These are phyloP conservation scores for Anas capensis DNA, from an alignment of 2,797 vertebrate genomes.

Conservation along the genomic window DNA sequence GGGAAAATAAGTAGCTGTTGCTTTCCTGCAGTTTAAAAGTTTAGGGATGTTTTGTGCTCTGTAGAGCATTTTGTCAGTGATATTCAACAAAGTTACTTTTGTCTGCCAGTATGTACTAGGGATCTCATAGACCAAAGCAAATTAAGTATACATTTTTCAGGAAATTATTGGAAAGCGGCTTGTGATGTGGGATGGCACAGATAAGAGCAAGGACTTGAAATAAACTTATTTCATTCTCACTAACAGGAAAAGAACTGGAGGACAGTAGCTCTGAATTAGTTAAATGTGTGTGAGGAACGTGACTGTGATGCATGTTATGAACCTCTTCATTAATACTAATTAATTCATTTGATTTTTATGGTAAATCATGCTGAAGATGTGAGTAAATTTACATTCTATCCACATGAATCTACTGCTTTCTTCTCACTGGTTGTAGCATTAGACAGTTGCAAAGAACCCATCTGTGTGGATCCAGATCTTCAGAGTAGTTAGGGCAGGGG, in stretches of 20 bases:
- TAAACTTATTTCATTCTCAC: neutral
- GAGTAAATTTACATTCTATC: neutral
- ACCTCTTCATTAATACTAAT: neutral
- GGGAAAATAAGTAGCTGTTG: neutral
- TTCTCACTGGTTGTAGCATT: neutral
- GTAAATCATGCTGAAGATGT: neutral
- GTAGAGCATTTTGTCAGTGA: neutral
- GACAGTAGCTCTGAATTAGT: constrained; percentile 17
- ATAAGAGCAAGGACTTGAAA: neutral
- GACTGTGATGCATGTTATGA: neutral
- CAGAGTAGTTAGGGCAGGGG: neutral
- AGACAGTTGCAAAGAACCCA: neutral
- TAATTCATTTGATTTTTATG: neutral
- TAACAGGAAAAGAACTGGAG: neutral
- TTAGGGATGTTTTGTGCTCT: neutral
- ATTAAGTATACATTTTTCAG: neutral
- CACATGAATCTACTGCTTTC: neutral
- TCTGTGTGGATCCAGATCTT: neutral
- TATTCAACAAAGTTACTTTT: neutral
- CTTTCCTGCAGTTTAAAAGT: neutral
- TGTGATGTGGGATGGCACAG: neutral
- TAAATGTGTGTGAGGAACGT: neutral
- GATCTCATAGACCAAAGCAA: neutral
- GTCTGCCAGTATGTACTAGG: neutral
- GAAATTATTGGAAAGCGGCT: neutral